Conservation (phyloP, 2,113 vertebrate genomes). For the pig (Sus scrofa) region T2T-Sscrofa CM000823.6:46288001-46288500, state of each 20-base stretch:
- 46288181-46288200: neutral
- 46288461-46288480: no score
- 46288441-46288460: no score
- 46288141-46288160: neutral
- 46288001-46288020: slow-evolving; percentile 17
- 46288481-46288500: no score
- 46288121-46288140: neutral
- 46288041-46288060: slow-evolving; percentile 26
- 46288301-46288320: neutral
- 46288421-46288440: no score
- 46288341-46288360: neutral
- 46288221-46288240: slow-evolving; percentile 22
- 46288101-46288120: slow-evolving; percentile 12
- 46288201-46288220: slow-evolving; percentile 7
- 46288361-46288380: no score
- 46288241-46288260: neutral
- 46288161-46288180: neutral
- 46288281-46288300: neutral
- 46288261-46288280: neutral
- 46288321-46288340: neutral
- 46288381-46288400: no score
- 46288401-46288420: no score
- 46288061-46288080: neutral
- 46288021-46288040: neutral
- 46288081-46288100: neutral